phyloP scores from a whole-genome alignment of 35 echinoderm and acorn worm species.

The Nesometra sesokonis region DNA sequence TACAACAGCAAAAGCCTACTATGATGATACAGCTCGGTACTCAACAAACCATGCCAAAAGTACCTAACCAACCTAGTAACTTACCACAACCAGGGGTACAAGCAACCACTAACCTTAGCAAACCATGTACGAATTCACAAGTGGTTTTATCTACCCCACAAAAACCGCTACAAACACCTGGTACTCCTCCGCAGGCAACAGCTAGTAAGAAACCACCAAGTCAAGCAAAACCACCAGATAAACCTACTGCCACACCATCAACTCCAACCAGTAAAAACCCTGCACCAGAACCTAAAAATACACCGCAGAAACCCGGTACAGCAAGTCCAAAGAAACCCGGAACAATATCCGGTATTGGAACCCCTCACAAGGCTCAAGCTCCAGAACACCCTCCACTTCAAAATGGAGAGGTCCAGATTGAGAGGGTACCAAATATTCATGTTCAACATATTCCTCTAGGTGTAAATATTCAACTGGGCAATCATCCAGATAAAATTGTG shows the following conservation, averaged over 20 bases:
- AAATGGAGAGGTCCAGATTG: slow-evolving; percentile 80
- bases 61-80: neutral
- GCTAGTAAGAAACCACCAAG: neutral
- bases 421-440: slow-evolving; percentile 81
- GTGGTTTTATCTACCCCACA: neutral
- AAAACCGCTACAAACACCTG: neutral
- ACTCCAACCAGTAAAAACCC: neutral
- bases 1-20: neutral
- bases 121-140: neutral
- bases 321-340: slow-evolving; percentile 24
- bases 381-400: slow-evolving; percentile 14
- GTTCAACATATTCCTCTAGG: neutral
- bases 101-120: neutral
- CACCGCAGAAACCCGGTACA: slow-evolving; percentile 18
- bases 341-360: neutral
- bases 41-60: too few species aligned
- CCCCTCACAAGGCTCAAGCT: slow-evolving; percentile 12
- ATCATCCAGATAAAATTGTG: neutral
- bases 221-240: neutral
- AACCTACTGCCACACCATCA: neutral
- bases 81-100: neutral
- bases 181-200: neutral
- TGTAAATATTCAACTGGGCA: neutral
- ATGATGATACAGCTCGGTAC: too few species aligned
- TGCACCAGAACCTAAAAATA: neutral